Conservation (phyloP, 2,797 vertebrate species). For the Danio tinwini region DNA sequence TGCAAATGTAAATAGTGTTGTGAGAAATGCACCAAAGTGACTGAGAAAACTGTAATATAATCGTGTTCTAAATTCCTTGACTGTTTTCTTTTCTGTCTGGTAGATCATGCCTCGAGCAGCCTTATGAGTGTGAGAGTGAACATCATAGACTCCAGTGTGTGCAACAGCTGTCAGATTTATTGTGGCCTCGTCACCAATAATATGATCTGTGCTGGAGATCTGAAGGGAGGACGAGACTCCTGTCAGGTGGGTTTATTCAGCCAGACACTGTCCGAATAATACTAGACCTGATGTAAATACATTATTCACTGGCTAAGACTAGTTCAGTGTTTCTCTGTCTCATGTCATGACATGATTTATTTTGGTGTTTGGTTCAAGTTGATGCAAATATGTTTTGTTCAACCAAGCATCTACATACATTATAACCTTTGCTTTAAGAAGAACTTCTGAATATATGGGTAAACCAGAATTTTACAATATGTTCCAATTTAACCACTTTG, state of each 20-base stretch:
- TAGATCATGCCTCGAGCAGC: slow-evolving; percentile 70
- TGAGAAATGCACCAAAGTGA: too few species aligned
- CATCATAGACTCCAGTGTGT: slow-evolving; percentile 78
- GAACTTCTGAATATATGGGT: background rate
- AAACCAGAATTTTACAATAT: too few species aligned
- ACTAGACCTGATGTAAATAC: background rate
- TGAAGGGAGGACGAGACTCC: slow-evolving; percentile 86
- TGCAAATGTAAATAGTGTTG: too few species aligned
- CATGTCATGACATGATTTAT: slow-evolving; percentile 33
- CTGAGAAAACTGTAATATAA: too few species aligned
- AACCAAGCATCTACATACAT: background rate
- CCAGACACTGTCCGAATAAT: background rate
- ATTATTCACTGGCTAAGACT: slow-evolving; percentile 9
- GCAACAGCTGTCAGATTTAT: slow-evolving; percentile 83
- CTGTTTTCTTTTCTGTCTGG: background rate
- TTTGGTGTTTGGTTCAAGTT: slow-evolving; percentile 3
- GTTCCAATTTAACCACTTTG: too few species aligned
- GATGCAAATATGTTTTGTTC: background rate
- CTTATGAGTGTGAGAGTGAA: slow-evolving; percentile 86
- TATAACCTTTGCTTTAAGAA: background rate
- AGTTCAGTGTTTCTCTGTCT: background rate
- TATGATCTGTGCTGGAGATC: slow-evolving; percentile 92
- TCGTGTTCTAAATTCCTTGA: background rate
- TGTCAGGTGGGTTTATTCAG: slow-evolving; percentile 83
- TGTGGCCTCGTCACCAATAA: slow-evolving; percentile 76